Evolutionary conservation across 2,113 vertebrate genomes (phyloP), one percentile per base, ranked within the genome.

Genomic region (Sigmodon hispidus): DNA sequence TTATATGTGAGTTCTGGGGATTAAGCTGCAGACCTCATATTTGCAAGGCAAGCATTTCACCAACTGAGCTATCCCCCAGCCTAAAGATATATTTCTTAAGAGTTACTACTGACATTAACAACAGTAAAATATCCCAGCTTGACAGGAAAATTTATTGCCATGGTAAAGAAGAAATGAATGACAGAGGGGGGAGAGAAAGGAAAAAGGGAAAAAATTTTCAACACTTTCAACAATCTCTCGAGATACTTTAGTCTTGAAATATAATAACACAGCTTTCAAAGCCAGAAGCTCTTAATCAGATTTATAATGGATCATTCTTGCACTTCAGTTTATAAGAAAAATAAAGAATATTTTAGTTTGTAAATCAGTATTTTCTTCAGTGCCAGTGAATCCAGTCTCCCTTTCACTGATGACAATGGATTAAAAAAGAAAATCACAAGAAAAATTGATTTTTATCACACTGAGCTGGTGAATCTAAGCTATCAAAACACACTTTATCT

Each of bases 31-130:
- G 48, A 24, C 21, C 34, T 87, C 65, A 69, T 50, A 69, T 67
- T n/a, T 87, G 84, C 65, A 70, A 87, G 65, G 63, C 45, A 87
- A 87, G 84, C 61, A 52, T 12, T 87, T 87, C n/a, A 52, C 84
- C 63, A 36, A 87, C 63, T 24, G 45, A 87, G 45, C 84, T 29
- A 50, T 50, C 63, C 48, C 84, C 45, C 48, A 69, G 84, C 63
- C 84, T 69, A 69, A 70, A 69, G 65, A 88, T 97, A 91, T 96
- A 72, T 98, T 98, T 98, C 96, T 94, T 97, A 85, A 97, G 96
- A 98, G 97, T 97, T 98, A 98, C 97, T 96, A 97, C 93, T 89
- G 96, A 98, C 96, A 98, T 97, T 98, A 98, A 96, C 92, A 98
- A 95, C 86, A 95, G 96, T 94, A 97, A 97, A 80, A 90, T 92